Evolutionary conservation across 2,797 vertebrate species (phyloP).

Genomic region (Podarcis siculus): DNA sequence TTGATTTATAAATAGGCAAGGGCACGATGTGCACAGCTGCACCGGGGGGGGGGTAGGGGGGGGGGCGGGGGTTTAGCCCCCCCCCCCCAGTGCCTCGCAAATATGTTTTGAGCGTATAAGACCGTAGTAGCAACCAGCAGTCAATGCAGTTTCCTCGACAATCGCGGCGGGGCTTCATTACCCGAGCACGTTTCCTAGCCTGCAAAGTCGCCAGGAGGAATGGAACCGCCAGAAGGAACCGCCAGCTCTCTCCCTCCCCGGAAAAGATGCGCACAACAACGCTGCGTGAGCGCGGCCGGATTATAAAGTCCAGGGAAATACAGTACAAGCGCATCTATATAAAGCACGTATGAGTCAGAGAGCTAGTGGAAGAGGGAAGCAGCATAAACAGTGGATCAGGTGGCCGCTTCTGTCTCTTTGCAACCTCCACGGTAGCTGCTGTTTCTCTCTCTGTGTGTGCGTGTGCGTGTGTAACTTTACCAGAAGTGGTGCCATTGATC

Average conservation of each 20-base stretch:
- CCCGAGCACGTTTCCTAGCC: neutral
- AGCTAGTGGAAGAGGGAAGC: neutral
- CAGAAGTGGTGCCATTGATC: neutral
- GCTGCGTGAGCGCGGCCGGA: neutral
- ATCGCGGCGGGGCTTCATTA: neutral
- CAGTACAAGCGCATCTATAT: neutral
- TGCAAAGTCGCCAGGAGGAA: neutral
- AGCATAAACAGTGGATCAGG: neutral
- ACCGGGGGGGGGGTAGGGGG: neutral
- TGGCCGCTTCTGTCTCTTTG: neutral
- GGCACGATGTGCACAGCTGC: too few relatives aligned
- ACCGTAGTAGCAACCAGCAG: neutral
- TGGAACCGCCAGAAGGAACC: neutral
- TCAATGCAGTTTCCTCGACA: neutral
- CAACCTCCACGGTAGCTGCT: neutral
- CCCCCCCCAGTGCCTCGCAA: too few relatives aligned
- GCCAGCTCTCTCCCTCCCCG: neutral
- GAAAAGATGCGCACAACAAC: neutral
- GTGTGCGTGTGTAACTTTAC: neutral
- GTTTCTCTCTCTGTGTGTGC: neutral
- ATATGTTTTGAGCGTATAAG: neutral
- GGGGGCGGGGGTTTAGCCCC: neutral
- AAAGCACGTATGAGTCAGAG: neutral
- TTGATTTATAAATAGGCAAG: neutral
- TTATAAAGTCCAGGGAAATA: neutral